Evolutionary conservation across 2,888 invertebrate species (phyloP).

Genomic region (Lasioglossum oenotherae): DNA sequence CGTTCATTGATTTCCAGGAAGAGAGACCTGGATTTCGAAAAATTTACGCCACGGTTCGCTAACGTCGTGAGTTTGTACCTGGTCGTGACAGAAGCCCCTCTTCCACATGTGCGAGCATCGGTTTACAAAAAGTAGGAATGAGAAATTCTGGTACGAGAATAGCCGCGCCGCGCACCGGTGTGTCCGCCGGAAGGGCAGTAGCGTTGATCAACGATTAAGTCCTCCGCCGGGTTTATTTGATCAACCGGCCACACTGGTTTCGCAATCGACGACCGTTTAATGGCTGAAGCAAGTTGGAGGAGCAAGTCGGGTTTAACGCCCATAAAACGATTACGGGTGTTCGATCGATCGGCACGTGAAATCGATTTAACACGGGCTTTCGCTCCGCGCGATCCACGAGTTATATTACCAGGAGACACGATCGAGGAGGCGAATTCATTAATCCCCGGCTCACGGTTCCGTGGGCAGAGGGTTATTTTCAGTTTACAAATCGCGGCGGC

Average conservation of each 20-base stretch:
- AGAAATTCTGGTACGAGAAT: neutral
- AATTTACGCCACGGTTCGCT: neutral
- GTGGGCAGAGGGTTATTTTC: constrained; percentile 15
- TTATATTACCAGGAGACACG: neutral
- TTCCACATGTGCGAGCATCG: neutral
- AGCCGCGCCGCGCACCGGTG: neutral
- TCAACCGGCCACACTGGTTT: constrained; percentile 8
- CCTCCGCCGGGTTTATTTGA: constrained; percentile 19
- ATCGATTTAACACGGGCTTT: constrained; percentile 10
- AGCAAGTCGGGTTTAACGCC: constrained; percentile 33
- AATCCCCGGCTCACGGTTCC: neutral
- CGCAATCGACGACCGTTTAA: constrained; percentile 15
- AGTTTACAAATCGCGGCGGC: constrained; percentile 34
- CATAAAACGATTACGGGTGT: constrained; percentile 42
- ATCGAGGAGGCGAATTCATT: neutral
- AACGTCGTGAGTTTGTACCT: neutral
- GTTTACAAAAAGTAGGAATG: neutral
- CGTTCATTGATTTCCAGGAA: neutral
- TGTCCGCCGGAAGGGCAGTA: constrained; percentile 11
- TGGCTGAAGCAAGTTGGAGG: constrained; percentile 2
- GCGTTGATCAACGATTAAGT: constrained; percentile 23
- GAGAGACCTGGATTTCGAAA: neutral
- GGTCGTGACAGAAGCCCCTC: neutral
- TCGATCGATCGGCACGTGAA: constrained; percentile 24
- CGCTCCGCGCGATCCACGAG: neutral